These are phyloP conservation scores for Ptilorrhoa leucosticta DNA, from an alignment of 2,113 vertebrate genomes.

Conservation along the genomic window DNA sequence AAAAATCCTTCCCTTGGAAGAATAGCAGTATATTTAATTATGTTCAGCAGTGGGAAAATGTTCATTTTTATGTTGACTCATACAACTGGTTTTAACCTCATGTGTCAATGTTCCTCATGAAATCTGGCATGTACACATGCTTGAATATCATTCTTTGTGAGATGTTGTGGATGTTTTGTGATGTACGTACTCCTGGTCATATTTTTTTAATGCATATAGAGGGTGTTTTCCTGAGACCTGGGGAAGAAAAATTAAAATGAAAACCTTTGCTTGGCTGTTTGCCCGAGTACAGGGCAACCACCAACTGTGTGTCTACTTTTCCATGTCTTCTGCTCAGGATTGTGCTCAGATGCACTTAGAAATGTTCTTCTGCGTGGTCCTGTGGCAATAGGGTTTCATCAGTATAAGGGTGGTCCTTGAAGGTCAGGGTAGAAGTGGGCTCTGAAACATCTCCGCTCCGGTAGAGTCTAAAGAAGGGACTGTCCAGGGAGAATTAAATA, in stretches of 20 bases:
- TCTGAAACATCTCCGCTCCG: background rate
- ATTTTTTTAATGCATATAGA: background rate
- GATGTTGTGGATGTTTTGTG: background rate
- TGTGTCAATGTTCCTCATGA: background rate
- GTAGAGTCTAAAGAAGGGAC: background rate
- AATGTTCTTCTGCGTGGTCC: background rate
- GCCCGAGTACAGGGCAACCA: background rate
- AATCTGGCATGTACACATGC: background rate
- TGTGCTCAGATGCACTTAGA: background rate
- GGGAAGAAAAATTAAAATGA: background rate
- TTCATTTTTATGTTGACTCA: background rate
- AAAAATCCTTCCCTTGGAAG: background rate
- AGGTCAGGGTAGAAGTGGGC: background rate
- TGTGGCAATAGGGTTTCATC: background rate
- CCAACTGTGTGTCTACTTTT: background rate
- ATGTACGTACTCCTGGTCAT: background rate
- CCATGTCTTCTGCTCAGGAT: background rate
- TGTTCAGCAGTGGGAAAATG: background rate
- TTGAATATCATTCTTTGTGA: background rate
- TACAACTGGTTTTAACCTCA: background rate
- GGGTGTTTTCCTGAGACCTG: background rate
- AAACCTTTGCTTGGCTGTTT: background rate
- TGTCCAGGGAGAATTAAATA: background rate
- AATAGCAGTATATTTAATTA: background rate
- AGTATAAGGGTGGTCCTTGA: background rate